These are phyloP conservation scores for Anguilla pacifica DNA, from an alignment of 2,797 vertebrate genomes.

Conservation along the genomic window DNA sequence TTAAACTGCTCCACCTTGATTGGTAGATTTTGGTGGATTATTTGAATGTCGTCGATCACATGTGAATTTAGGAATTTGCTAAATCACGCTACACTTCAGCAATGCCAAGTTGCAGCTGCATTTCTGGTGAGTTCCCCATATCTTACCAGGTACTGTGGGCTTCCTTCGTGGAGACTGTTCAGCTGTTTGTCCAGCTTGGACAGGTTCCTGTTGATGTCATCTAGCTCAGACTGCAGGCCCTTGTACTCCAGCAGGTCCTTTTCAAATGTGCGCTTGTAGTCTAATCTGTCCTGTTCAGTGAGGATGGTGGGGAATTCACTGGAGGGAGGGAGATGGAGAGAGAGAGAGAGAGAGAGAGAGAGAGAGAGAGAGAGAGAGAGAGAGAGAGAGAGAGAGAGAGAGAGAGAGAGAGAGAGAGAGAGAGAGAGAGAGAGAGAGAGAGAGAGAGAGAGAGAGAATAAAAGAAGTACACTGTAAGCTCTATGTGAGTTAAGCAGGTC, in stretches of 20 bases:
- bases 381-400: too few relatives aligned
- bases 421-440: too few relatives aligned
- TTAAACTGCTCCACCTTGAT: too few relatives aligned
- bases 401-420: too few relatives aligned
- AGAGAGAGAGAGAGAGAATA: not conserved
- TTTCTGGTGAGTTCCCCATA: not conserved
- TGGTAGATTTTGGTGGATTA: too few relatives aligned
- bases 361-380: too few relatives aligned
- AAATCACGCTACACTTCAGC: not conserved
- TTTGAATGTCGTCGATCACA: too few relatives aligned
- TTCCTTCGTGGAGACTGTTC: slow-evolving; percentile 68
- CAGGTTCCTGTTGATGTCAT: slow-evolving; percentile 74
- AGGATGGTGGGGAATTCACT: slow-evolving; percentile 75
- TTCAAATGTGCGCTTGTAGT: slow-evolving; percentile 81
- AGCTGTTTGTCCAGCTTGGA: slow-evolving; percentile 71
- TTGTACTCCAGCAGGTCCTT: slow-evolving; percentile 78
- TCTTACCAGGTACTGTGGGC: slow-evolving; percentile 77
- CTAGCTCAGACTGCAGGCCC: slow-evolving; percentile 75
- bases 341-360: not conserved
- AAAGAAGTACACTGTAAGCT: not conserved
- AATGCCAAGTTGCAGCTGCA: not conserved
- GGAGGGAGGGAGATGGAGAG: not conserved
- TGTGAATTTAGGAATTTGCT: too few relatives aligned
- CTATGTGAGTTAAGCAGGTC: not conserved
- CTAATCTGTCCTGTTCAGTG: slow-evolving; percentile 72